A percentile compares a stretch with the other conserved stretches of the same genome.
These are phyloP conservation scores for Spodoptera exigua DNA, from an alignment of 2,888 invertebrate species.

Conservation along the genomic window DNA sequence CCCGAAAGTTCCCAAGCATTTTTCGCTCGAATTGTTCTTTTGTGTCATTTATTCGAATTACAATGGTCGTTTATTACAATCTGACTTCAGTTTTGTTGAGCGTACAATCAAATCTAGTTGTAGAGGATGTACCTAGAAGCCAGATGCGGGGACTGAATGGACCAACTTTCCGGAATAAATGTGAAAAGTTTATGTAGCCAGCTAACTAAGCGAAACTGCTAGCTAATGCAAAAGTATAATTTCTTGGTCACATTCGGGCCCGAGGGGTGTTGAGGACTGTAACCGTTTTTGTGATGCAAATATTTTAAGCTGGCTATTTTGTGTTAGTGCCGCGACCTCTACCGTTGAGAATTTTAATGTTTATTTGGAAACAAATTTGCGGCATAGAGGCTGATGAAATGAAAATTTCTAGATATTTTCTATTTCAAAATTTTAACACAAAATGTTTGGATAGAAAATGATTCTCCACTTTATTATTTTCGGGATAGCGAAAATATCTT, in stretches of 20 bases:
- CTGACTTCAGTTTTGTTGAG: slow-evolving; percentile 54
- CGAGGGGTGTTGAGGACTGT: slow-evolving; percentile 44
- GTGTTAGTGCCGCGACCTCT: slow-evolving; percentile 46
- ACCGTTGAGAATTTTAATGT: slow-evolving; percentile 52
- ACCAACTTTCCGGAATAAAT: slow-evolving; percentile 77
- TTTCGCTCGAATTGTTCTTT: slow-evolving; percentile 56
- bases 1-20: slow-evolving; percentile 45
- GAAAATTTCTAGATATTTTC: slow-evolving; percentile 25
- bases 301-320: slow-evolving; percentile 63
- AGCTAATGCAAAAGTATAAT: slow-evolving; percentile 79
- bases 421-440: too few relatives aligned
- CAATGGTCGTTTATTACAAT: slow-evolving; percentile 60
- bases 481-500: slow-evolving; percentile 2
- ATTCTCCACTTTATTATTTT: background rate
- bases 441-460: too few relatives aligned
- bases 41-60: slow-evolving; percentile 60
- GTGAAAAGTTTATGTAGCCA: slow-evolving; percentile 73
- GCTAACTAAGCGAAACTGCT: slow-evolving; percentile 78
- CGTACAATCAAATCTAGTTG: slow-evolving; percentile 64
- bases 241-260: slow-evolving; percentile 68
- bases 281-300: slow-evolving; percentile 69
- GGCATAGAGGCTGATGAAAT: slow-evolving; percentile 29
- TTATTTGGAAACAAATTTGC: slow-evolving; percentile 42
- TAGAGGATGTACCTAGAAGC: slow-evolving; percentile 44
- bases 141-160: slow-evolving; percentile 57